Conservation (phyloP, 2,113 vertebrate genomes). For the Choloepus hoffmanni region DNA sequence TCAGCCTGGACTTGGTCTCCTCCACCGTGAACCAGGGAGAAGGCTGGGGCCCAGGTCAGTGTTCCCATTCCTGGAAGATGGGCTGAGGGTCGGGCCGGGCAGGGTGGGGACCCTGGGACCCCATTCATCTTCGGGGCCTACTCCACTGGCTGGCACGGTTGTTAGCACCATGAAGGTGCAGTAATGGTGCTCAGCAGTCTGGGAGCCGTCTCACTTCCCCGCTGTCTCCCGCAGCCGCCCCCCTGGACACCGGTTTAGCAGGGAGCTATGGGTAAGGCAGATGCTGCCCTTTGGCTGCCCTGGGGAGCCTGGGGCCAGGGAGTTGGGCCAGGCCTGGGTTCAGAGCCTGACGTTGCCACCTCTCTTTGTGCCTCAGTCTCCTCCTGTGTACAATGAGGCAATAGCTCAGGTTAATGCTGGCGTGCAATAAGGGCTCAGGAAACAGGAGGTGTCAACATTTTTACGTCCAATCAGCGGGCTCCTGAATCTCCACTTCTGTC, state of each 20-base stretch:
- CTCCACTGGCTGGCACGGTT: slow-evolving; percentile 71
- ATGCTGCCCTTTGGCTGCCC: neutral
- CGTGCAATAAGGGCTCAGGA: fast-evolving
- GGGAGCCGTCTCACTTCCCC: slow-evolving; percentile 58
- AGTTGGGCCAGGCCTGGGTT: neutral
- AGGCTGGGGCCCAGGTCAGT: slow-evolving; percentile 17
- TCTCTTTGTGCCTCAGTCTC: neutral
- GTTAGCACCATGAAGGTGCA: slow-evolving; percentile 70
- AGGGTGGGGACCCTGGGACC: slow-evolving; percentile 65
- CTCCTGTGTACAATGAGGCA: neutral
- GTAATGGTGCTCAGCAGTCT: slow-evolving; percentile 75
- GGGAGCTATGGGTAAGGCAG: slow-evolving; percentile 63
- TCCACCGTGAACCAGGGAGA: neutral
- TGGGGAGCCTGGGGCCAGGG: fast-evolving
- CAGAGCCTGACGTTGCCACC: no score
- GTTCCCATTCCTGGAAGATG: slow-evolving; percentile 56
- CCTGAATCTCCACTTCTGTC: fast-evolving
- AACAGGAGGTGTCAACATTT: fast-evolving
- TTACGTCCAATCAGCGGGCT: neutral
- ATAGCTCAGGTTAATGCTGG: fast-evolving
- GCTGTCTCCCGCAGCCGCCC: slow-evolving; percentile 70
- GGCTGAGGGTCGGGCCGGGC: neutral
- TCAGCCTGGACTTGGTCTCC: neutral
- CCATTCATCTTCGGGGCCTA: slow-evolving; percentile 73
- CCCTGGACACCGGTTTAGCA: slow-evolving; percentile 67